phyloP scores from a whole-genome alignment of 2,113 vertebrate genomes.

The Bostrychus sinensis region DNA sequence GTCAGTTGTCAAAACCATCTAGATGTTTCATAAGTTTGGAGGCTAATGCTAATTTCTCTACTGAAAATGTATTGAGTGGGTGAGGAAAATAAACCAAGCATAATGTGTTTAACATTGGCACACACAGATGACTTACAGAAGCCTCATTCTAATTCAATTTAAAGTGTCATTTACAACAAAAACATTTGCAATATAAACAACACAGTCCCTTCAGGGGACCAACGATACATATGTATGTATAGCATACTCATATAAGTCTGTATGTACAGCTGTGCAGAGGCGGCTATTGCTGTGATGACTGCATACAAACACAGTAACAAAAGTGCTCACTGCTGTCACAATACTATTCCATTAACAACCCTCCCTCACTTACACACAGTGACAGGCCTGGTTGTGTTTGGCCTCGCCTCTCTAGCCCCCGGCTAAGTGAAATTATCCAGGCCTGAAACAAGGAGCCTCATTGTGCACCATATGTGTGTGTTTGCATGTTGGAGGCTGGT shows the following conservation, averaged over 20 bases:
- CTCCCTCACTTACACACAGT: slow-evolving; percentile 9
- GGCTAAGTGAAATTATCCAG: slow-evolving; percentile 40
- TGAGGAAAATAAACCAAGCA: too few species aligned
- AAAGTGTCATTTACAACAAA: background rate
- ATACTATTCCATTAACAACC: background rate
- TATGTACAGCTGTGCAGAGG: background rate
- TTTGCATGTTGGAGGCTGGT: slow-evolving; percentile 13
- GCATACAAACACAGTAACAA: slow-evolving; percentile 7
- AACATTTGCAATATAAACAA: background rate
- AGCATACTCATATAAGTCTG: background rate
- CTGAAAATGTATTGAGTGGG: too few species aligned
- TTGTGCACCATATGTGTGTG: slow-evolving; percentile 9
- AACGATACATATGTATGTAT: background rate
- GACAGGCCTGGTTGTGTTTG: slow-evolving; percentile 25
- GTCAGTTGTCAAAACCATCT: too few species aligned
- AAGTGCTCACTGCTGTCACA: slow-evolving; percentile 9
- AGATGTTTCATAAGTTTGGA: too few species aligned
- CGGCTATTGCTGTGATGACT: background rate
- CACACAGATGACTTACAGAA: background rate
- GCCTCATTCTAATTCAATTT: background rate
- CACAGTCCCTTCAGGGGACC: background rate
- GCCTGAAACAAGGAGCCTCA: slow-evolving; percentile 19
- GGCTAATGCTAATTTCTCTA: too few species aligned
- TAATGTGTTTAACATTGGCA: too few species aligned
- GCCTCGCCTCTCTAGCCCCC: slow-evolving; percentile 11